phyloP scores from a whole-genome alignment of 2,797 vertebrate genomes.

The Anabas testudineus region DNA sequence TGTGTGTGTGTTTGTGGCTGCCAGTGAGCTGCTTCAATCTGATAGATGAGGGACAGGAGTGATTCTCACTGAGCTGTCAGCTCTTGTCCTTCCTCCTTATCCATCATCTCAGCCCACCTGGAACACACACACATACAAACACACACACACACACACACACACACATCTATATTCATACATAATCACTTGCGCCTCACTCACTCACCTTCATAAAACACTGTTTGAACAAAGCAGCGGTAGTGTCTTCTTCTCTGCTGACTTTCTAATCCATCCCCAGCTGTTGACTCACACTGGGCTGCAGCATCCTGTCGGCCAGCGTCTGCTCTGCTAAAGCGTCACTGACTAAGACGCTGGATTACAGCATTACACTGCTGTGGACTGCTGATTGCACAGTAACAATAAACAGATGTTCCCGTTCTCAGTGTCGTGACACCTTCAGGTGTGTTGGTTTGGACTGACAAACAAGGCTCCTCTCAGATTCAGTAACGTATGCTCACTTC shows the following conservation, averaged over 20 bases:
- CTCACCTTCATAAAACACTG: slow-evolving; percentile 2
- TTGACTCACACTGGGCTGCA: no score
- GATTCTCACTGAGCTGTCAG: slow-evolving; percentile 64
- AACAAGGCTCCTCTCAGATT: not conserved
- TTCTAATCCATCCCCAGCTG: not conserved
- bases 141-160: slow-evolving; percentile 21
- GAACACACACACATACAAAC: slow-evolving; percentile 12
- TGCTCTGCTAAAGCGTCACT: slow-evolving; percentile 17
- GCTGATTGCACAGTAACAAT: not conserved
- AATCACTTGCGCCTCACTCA: slow-evolving; percentile 17
- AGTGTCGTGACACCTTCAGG: not conserved
- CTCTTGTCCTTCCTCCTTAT: slow-evolving; percentile 53
- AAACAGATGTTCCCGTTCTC: slow-evolving; percentile 13
- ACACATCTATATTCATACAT: not conserved
- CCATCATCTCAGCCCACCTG: slow-evolving; percentile 63
- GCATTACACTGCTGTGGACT: not conserved
- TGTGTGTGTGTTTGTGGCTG: slow-evolving; percentile 24
- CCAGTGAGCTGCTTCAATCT: slow-evolving; percentile 56
- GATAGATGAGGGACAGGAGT: slow-evolving; percentile 63
- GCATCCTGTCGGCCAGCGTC: not conserved
- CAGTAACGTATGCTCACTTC: no score
- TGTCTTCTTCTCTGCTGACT: slow-evolving; percentile 11
- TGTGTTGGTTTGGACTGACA: no score
- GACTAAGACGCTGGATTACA: slow-evolving; percentile 19
- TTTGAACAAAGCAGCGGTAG: slow-evolving; percentile 12